Conservation (phyloP, 2,113 vertebrate genomes). For the Edolisoma coerulescens region DNA sequence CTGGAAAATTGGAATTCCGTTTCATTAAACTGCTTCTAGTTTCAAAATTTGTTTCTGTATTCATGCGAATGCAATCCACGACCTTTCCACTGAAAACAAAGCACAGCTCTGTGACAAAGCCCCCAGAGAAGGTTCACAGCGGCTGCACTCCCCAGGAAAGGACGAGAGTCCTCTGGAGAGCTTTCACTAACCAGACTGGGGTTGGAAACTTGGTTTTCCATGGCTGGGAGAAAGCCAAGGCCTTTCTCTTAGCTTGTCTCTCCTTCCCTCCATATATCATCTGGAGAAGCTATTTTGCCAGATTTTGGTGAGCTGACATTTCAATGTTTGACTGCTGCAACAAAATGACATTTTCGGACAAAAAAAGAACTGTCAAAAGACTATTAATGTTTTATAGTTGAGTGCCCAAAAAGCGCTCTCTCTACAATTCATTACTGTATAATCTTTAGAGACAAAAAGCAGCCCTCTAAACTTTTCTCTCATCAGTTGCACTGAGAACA, state of each 20-base stretch:
- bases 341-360: conserved; percentile 12
- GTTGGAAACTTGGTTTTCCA: conserved; percentile 30
- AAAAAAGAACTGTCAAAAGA: neutral
- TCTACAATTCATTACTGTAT: neutral
- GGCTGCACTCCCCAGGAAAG: neutral
- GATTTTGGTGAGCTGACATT: conserved; percentile 45
- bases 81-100: conserved; percentile 33
- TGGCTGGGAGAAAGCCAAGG: conserved; percentile 10
- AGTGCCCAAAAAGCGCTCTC: neutral
- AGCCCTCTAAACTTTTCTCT: neutral
- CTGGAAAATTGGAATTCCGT: neutral
- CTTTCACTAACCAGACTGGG: neutral
- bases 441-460: neutral
- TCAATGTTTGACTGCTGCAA: neutral
- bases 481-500: neutral
- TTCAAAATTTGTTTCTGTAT: neutral
- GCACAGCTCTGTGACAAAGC: neutral
- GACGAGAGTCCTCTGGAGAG: neutral
- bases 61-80: rapidly evolving
- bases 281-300: conserved; percentile 26
- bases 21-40: neutral
- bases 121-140: neutral
- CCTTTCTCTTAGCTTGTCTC: neutral
- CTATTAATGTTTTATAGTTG: neutral
- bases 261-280: conserved; percentile 10